Base-by-base conservation (phyloP, 2,797 vertebrate species). In the Caiman crocodilus region DNA sequence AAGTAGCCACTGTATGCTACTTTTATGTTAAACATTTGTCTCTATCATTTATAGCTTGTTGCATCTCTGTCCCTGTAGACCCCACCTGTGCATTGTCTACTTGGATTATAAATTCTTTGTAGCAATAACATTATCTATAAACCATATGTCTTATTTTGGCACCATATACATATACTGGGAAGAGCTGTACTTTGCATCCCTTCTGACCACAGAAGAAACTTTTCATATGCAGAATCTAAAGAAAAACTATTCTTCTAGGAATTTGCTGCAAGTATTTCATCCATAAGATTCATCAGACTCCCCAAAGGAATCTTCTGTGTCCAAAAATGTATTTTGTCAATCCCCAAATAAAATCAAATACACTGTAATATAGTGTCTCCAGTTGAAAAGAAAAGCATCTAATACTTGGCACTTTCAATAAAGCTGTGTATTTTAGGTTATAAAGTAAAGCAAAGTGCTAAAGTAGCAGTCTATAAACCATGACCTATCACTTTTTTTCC, bases 201-300 rank as follows among this genome's bases (percentile, higher is more conserved):
- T 88, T 25, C 21, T 91, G 78, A 85, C 73, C 91, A 84, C 1
- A 5, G 65, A 79, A 93, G 4, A 95, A 84, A 75, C 57, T 1
- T 81, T 83, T 94, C 32, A 58, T 42, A 79, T 69, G 11, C 3
- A 89, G 94, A 95, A 90, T 77, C 57, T 76, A 15, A 85, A 83
- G 25, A 73, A 85, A 86, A 92, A 77, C 8, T 2, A 57, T 2
- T 79, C 1, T 1, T 57, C 7, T n/a, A 4, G 2, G n/a, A 67
- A 61, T 93, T 91, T 90, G 5, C 18, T 76, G 28, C 85, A 83
- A 79, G 77, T 76, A 74, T n/a, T 5, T 79, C 3, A 25, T 2
- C 4, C 2, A 42, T 80, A 65, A 4, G 4, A 79, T 94, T 93
- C n/a, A 30, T 58, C 89, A 79, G 20, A 87, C 63, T 14, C 28